phyloP scores from a whole-genome alignment of 2,113 vertebrate genomes.

The Petrocephalus zakoni region DNA sequence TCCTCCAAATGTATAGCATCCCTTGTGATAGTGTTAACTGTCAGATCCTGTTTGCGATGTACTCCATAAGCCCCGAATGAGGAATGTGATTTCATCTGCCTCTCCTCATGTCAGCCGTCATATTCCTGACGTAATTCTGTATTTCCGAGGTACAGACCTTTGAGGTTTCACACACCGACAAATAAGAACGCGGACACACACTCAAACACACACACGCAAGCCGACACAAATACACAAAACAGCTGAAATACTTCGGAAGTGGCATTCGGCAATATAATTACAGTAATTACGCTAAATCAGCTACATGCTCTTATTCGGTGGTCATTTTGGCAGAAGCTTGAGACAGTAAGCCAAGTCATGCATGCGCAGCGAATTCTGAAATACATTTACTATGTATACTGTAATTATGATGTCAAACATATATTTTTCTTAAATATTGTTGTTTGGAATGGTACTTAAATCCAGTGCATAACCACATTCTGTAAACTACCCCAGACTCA shows the following conservation, averaged over 20 bases:
- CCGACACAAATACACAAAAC: not conserved
- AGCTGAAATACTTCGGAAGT: not conserved
- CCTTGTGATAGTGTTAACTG: constrained; percentile 66
- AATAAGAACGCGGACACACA: not conserved
- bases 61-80: constrained; percentile 70
- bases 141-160: not conserved
- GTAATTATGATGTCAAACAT: not conserved
- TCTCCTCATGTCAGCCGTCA: constrained; percentile 21
- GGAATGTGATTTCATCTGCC: constrained; percentile 74
- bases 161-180: not conserved
- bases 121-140: not conserved
- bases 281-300: not conserved
- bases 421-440: not conserved
- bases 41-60: constrained; percentile 70
- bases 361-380: constrained; percentile 1
- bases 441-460: not conserved
- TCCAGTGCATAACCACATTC: not conserved
- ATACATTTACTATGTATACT: not conserved
- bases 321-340: not conserved
- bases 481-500: not conserved
- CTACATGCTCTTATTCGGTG: not conserved
- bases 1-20: constrained; percentile 68
- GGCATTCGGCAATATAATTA: not conserved
- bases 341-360: not conserved
- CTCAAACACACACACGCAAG: not conserved